These are phyloP conservation scores for Bicyclus anynana DNA, from an alignment of 1,140 invertebrate genomes.

Conservation along the genomic window DNA sequence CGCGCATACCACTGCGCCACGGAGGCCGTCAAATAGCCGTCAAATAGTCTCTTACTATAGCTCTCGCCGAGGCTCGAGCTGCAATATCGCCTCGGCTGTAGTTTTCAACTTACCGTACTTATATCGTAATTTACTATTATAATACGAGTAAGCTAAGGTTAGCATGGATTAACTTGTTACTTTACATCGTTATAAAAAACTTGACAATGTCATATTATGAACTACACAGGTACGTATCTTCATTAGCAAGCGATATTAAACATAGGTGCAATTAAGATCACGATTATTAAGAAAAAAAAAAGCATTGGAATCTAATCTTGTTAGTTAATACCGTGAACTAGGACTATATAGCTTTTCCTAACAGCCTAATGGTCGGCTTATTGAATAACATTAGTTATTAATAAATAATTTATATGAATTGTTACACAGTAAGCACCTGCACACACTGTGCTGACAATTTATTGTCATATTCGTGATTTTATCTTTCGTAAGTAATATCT, in stretches of 20 bases:
- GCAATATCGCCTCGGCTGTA: too few species aligned
- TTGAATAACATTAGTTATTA: slow-evolving; percentile 18
- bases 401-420: slow-evolving; percentile 20
- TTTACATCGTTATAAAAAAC: not conserved
- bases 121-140: too few species aligned
- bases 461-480: not conserved
- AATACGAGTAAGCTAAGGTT: too few species aligned
- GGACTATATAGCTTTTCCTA: slow-evolving; percentile 10
- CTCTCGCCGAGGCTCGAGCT: too few species aligned
- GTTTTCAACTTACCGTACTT: too few species aligned
- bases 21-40: too few species aligned
- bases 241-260: not conserved
- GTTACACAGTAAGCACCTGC: slow-evolving; percentile 3
- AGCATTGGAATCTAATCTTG: slow-evolving; percentile 7
- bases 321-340: slow-evolving; percentile 15
- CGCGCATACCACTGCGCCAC: too few species aligned
- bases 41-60: too few species aligned
- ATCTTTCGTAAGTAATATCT: slow-evolving; percentile 4
- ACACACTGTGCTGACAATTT: slow-evolving; percentile 4
- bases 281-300: not conserved
- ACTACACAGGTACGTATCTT: not conserved
- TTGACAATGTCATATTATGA: not conserved
- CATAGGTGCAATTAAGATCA: slow-evolving; percentile 1
- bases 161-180: too few species aligned
- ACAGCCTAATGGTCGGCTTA: slow-evolving; percentile 5